Percentiles rank a stretch among this genome's conserved stretches.
Conservation (phyloP, 2,797 vertebrate genomes). For the Uromys caudimaculatus region DNA sequence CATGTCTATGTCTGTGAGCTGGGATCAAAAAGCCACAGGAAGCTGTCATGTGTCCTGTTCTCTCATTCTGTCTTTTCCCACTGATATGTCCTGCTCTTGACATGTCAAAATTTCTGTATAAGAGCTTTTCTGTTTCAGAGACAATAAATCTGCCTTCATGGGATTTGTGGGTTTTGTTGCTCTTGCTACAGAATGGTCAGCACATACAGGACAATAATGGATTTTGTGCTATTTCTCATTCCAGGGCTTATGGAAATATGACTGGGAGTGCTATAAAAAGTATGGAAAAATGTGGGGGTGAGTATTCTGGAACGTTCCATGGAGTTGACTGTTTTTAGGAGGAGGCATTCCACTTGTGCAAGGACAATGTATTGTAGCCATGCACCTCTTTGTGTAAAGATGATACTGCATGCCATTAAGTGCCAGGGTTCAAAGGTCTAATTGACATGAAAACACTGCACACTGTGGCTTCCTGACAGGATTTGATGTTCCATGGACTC, state of each 20-base stretch:
- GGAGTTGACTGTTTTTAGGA: too few relatives aligned
- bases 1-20: too few relatives aligned
- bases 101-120: background rate
- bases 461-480: too few relatives aligned
- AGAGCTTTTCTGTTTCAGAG: background rate
- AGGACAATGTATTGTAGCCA: too few relatives aligned
- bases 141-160: background rate
- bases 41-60: background rate
- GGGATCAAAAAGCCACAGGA: background rate
- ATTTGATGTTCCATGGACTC: too few relatives aligned
- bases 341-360: too few relatives aligned
- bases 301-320: constrained; percentile 50
- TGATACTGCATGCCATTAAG: too few relatives aligned
- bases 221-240: constrained; percentile 22
- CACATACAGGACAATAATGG: background rate
- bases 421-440: too few relatives aligned
- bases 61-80: background rate
- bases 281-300: constrained; percentile 67
- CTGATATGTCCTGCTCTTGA: background rate
- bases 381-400: background rate
- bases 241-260: constrained; percentile 53
- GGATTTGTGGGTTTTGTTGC: background rate
- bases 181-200: background rate
- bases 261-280: constrained; percentile 32
- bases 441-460: too few relatives aligned